Evolutionary conservation across 2,888 invertebrate species (phyloP), one percentile per base, ranked within the genome.

Genomic region (Oscheius sp.): DNA sequence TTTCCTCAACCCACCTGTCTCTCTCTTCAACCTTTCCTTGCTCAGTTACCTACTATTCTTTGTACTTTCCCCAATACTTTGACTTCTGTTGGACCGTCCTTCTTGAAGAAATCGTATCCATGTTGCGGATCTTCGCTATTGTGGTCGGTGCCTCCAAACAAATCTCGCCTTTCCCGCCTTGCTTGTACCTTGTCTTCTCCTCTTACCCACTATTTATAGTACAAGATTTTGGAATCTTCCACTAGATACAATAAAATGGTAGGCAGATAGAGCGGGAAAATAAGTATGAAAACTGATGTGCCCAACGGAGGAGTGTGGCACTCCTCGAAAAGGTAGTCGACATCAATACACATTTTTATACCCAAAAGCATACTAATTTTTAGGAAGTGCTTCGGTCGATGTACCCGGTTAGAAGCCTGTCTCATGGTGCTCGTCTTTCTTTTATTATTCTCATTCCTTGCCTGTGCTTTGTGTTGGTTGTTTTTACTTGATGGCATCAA

Each of bases 401-500:
- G 77, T 27, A 77, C 81, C 16, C 77, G 76, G 7, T 76, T 83
- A 46, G 84, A 84, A 74, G 72, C 76, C 7, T 74, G 76, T 71
- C 79, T 84, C 5, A 63, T 80, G 41, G 70, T 77, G 7, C 72
- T 80, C 59, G 66, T 76, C 9, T 53, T 78, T 21, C 73, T 84
- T 12, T 70, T 82, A 6, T 71, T 81, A 21, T 74, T 76, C 53
- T 76, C 78, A 21, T 74, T 84, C 25, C 61, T 82, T 9, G 74
- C 77, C 70, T 75, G 77, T 69, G 75, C 76, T 64, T 66, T 78
- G 64, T 74, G 77, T 29, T 84, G 84, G 84, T 61, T 84, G 55
- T 72, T 82, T 61, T 75, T 82, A 69, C 76, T 83, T 52, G 79
- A 84, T 66, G 84, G 84, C 69, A 81, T 81, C 73, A 74, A 74